phyloP scores from a whole-genome alignment of 2,113 vertebrate species.

The Kryptolebias marmoratus region DNA sequence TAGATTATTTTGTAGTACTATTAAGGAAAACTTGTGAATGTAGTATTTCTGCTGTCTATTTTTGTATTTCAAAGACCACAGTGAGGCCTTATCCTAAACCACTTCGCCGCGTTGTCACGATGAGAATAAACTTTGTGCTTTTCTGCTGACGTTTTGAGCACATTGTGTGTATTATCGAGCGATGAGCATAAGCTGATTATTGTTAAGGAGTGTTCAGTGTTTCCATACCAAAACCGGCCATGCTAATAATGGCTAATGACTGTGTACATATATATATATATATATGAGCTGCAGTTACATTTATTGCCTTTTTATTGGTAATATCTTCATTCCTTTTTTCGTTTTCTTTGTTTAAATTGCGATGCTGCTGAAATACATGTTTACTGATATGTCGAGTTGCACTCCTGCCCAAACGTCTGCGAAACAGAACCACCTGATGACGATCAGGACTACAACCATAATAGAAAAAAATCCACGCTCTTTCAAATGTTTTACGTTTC shows the following conservation, averaged over 20 bases:
- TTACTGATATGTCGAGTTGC: constrained; percentile 60
- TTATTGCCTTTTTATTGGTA: constrained; percentile 46
- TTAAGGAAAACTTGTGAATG: constrained; percentile 57
- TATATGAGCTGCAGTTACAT: constrained; percentile 49
- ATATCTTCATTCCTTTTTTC: constrained; percentile 28
- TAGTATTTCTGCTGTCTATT: constrained; percentile 70
- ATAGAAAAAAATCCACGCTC: constrained; percentile 18
- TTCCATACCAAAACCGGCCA: constrained; percentile 76
- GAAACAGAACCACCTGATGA: constrained; percentile 41
- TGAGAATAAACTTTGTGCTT: constrained; percentile 38
- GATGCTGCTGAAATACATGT: constrained; percentile 72
- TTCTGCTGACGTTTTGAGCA: constrained; percentile 24
- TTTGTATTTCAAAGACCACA: constrained; percentile 74
- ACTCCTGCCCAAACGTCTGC: constrained; percentile 59
- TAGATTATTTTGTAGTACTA: constrained; percentile 59
- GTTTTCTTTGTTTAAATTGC: constrained; percentile 30
- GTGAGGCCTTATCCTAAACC: constrained; percentile 70
- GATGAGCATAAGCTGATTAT: constrained; percentile 37
- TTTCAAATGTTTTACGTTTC: background rate
- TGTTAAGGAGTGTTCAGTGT: constrained; percentile 30
- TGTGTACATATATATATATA: constrained; percentile 51
- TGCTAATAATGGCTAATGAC: constrained; percentile 42
- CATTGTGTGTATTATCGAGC: constrained; percentile 20
- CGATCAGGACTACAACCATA: constrained; percentile 37
- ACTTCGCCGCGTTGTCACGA: constrained; percentile 55